Evolutionary conservation across 2,797 vertebrate genomes (phyloP), one percentile per base, ranked within the genome.

Genomic region (Chrysolophus pictus): DNA sequence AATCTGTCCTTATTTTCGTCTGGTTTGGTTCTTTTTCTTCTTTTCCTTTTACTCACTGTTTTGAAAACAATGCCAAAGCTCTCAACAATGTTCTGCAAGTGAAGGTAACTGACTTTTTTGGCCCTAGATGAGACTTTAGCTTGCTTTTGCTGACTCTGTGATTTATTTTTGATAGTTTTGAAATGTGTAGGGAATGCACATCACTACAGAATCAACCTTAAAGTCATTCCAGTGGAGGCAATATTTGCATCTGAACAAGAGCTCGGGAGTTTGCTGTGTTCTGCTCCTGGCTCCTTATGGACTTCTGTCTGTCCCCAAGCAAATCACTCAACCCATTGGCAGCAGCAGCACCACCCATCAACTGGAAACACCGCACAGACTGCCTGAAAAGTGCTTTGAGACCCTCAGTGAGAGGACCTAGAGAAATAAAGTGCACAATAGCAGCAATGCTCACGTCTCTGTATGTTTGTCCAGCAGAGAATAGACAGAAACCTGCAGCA

Each of bases 381-480:
- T 53, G 60, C 55, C 63, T 23, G 7, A 33, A 3, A 51, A 58
- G 69, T 4, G 69, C 81, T 33, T 55, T 18, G 92, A 76, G 31
- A 53, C 41, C 87, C 91, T 88, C 65, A 1, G 35, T 3, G 60
- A 41, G 82, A 49, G 82, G 84, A 37, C 60, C 87, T 23, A 0
- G 60, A 77, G 93, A 74, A 94, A 96, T 93, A 93, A 93, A 94
- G 91, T 82, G 91, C 90, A 88, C 88, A 22, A 51, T 41, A 93
- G 95, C 94, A 95, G 90, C 90, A 86, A 71, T 1, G 12, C 56
- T 70, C 60, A 8, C 8, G 92, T 84, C 71, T 94, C 44, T 2
- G 39, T 6, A 10, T 35, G 0, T 95, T 63, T 88, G 51, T 91
- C 83, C 80, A 8, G 1, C 59, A 16, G 22, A 9, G 51, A 31